Evolutionary conservation across 2,797 vertebrate genomes (phyloP), one percentile per base, ranked within the genome.

Genomic region (Sphaeramia orbicularis): DNA sequence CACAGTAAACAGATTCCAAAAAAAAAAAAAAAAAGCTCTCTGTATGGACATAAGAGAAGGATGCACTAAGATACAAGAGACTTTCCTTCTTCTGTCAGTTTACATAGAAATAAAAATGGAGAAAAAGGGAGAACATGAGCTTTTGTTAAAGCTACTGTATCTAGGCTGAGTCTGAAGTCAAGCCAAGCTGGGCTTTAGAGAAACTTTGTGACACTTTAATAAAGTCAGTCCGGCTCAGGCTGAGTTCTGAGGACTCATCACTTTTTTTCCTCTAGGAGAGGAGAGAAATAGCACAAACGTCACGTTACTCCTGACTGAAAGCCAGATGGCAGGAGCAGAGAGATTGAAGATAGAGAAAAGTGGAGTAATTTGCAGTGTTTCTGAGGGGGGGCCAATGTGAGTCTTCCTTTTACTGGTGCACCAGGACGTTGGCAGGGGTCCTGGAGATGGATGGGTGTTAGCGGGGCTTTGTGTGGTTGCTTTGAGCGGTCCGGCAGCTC

Each of bases 131-230:
- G 68, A 76, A 0, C 3, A 40, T 45, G 41, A 65, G 53, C 56
- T 65, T 64, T 70, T 30, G 32, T 80, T 80, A 81, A 83, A 74
- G 66, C 63, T 80, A 53, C 19, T 21, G 19, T 21, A 21, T 21
- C 19, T 62, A 57, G 59, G 66, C 81, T 74, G 49, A 71, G 53
- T 54, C 78, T 63, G 69, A 75, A 60, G 62, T 66, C 1, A 11
- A 64, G 78, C 64, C 74, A 77, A 77, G 66, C 55, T 14, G 36
- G 62, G 50, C 61, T 43, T 78, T 57, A 30, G 69, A 79, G 71
- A 80, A 81, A 81, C 78, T 84, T 83, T 84, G 68, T 78, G 84
- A 86, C 86, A 86, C 82, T 87, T 86, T 74, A 84, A 88, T 86
- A 89, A 83, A 80, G 70, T 80, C 71, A 76, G 71, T 78, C 60